Conservation (phyloP, 2,797 vertebrate species). For the Microcaecilia unicolor region DNA sequence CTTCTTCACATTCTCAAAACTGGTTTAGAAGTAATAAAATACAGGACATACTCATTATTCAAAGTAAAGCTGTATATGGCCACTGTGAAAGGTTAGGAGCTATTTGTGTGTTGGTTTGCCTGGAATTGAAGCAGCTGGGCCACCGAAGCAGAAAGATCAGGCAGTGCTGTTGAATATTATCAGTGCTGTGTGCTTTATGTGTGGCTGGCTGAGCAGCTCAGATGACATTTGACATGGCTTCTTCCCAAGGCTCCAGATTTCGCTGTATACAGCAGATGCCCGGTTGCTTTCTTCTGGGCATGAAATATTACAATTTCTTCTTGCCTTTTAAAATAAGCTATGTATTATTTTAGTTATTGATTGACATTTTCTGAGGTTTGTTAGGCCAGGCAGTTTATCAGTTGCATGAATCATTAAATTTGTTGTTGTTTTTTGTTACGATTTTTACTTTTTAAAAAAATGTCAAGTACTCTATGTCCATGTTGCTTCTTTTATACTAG, state of each 20-base stretch:
- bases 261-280: constrained; percentile 12
- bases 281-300: no score
- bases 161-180: constrained; percentile 50
- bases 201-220: constrained; percentile 47
- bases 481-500: no score
- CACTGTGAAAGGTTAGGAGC: constrained; percentile 29
- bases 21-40: background rate
- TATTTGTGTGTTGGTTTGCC: constrained; percentile 22
- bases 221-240: constrained; percentile 39
- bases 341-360: no score
- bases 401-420: no score
- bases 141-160: constrained; percentile 49
- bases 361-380: no score
- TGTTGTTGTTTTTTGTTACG: no score
- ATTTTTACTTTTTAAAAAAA: no score
- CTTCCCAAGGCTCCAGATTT: constrained; percentile 41
- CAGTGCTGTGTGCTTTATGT: constrained; percentile 40
- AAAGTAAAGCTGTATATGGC: constrained; percentile 13
- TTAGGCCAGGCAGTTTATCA: no score
- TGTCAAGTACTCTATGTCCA: no score
- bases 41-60: constrained; percentile 21
- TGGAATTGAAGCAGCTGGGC: constrained; percentile 29
- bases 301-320: no score
- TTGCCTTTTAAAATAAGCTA: no score
- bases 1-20: background rate